phyloP scores from a whole-genome alignment of 2,888 invertebrate genomes.

The Cyclophora albipunctata region DNA sequence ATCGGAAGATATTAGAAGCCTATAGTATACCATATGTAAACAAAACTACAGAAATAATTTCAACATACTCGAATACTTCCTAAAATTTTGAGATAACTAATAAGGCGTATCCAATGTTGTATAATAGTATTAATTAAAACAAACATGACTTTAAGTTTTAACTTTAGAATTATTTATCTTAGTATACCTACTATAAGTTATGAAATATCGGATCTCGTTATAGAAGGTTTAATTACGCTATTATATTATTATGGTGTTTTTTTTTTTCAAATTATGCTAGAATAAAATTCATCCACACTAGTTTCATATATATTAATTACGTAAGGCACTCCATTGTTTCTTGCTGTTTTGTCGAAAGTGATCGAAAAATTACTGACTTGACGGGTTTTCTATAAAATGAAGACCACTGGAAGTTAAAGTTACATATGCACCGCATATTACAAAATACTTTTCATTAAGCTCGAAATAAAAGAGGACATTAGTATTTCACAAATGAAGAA shows the following conservation, averaged over 20 bases:
- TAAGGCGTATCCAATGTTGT: not conserved
- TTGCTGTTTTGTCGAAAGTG: conserved; percentile 65
- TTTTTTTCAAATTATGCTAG: conserved; percentile 71
- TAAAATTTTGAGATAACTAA: conserved; percentile 5
- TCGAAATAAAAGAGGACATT: conserved; percentile 23
- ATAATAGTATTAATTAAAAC: not conserved
- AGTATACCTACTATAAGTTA: conserved; percentile 28
- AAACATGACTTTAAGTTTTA: not conserved
- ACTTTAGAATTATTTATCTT: conserved; percentile 7
- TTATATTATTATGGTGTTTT: conserved; percentile 70
- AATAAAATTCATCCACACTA: conserved; percentile 72
- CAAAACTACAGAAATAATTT: not conserved
- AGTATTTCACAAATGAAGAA: too few relatives aligned
- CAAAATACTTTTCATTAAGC: conserved; percentile 36
- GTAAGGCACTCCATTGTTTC: conserved; percentile 75
- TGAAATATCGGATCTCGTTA: conserved; percentile 48
- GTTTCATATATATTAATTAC: conserved; percentile 73
- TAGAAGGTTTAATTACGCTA: conserved; percentile 62
- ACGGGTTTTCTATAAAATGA: conserved; percentile 51
- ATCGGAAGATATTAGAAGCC: too few relatives aligned
- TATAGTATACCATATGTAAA: not conserved
- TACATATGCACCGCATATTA: conserved; percentile 43
- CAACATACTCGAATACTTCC: not conserved
- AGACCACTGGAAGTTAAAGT: conserved; percentile 65
- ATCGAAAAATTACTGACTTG: conserved; percentile 51